These are phyloP conservation scores for Saccostrea glomerata DNA, from an alignment of 1,140 invertebrate genomes.

Conservation along the genomic window DNA sequence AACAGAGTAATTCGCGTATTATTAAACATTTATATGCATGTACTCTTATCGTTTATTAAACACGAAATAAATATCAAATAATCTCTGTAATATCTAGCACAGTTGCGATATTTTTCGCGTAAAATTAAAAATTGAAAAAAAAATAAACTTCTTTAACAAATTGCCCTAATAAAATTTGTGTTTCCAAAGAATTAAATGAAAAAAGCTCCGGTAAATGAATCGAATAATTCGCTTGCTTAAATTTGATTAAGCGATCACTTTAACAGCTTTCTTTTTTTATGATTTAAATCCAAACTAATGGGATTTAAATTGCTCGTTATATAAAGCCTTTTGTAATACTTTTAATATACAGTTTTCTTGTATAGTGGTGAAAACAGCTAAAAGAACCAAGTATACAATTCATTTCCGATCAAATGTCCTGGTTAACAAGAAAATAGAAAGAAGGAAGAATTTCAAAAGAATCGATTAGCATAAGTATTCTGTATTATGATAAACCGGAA, in stretches of 20 bases:
- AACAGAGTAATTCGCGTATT: too few species aligned
- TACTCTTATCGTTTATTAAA: too few species aligned
- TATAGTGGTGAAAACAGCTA: not conserved
- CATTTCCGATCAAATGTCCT: not conserved
- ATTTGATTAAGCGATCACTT: not conserved
- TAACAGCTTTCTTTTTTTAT: not conserved
- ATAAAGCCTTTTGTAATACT: not conserved
- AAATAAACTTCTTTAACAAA: too few species aligned
- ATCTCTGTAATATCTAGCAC: too few species aligned
- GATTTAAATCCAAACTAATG: not conserved
- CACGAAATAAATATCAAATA: too few species aligned
- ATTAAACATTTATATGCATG: too few species aligned
- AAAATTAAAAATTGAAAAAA: too few species aligned
- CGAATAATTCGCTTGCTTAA: not conserved
- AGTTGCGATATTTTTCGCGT: too few species aligned
- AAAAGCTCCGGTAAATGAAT: not conserved
- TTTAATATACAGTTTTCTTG: not conserved
- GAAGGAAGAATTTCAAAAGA: not conserved
- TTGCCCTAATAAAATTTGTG: not conserved
- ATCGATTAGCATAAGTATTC: not conserved
- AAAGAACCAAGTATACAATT: not conserved
- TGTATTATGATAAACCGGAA: conserved; percentile 19
- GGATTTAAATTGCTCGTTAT: not conserved
- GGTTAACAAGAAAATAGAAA: not conserved
- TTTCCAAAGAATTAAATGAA: not conserved